A percentile compares a stretch with the other conserved stretches of the same genome.
Conservation (phyloP, 2,113 vertebrate species). For the Cnemophilus loriae region DNA sequence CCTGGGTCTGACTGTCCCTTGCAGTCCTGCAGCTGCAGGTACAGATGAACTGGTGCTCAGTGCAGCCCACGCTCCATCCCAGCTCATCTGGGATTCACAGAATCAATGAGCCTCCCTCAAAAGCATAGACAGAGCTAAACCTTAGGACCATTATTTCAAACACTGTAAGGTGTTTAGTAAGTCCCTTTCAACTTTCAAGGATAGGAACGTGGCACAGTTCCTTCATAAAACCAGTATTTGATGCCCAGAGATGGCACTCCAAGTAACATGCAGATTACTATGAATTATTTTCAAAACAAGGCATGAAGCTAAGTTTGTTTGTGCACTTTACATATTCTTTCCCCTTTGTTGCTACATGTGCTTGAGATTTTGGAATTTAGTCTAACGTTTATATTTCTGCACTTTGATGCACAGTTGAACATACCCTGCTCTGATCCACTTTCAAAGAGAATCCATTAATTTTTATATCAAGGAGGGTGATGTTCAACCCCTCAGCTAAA, state of each 20-base stretch:
- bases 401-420: background rate
- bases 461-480: background rate
- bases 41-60: background rate
- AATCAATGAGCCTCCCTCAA: background rate
- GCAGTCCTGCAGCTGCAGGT: background rate
- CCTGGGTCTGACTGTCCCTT: background rate
- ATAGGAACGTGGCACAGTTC: background rate
- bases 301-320: background rate
- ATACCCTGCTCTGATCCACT: constrained; percentile 29
- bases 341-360: background rate
- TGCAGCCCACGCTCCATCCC: background rate
- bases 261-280: background rate
- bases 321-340: background rate
- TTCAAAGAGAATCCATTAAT: constrained; percentile 61
- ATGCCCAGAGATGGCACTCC: background rate
- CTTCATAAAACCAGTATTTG: background rate
- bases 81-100: background rate
- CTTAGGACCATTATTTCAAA: background rate
- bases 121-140: background rate
- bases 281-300: background rate
- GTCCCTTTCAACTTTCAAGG: background rate
- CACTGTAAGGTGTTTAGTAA: background rate
- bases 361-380: background rate
- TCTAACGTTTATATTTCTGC: background rate
- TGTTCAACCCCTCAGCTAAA: background rate